Base-by-base conservation (phyloP, 2,113 vertebrate species). In the Enhydra lutris region DNA sequence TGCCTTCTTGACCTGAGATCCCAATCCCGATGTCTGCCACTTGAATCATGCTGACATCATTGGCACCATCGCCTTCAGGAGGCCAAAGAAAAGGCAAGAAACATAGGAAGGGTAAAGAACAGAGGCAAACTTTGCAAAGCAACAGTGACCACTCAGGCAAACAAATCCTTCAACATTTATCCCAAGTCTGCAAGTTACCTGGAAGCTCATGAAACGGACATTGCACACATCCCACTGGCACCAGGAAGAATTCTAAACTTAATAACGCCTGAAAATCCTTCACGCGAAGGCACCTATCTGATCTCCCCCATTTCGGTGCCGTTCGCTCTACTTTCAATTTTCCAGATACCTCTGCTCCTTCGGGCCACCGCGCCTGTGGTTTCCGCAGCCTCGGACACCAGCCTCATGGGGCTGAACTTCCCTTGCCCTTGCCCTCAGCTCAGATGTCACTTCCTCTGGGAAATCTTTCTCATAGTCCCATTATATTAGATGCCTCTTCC, bases 31-130 rank as follows among this genome's bases (percentile, higher is more conserved):
- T 97, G 89, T 99, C 98, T 90, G 99, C 99, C 90, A 99, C 98
- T 59, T 99, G 99, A 96, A 99, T 99, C 99, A 99, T 99, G 87
- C 99, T 99, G 65, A 99, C 99, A 55, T 99, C 99, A 87, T 99
- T 99, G 95, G 99, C 99, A 85, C 99, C 99, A 57, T 99, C 99
- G 98, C 99, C 99, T 99, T 95, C 9, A 8, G 10, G 63, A 71
- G n/a, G 34, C 39, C 95, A 74, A 95, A 78, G 4, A 76, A 59
- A 76, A 97, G 78, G 57, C 0, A 21, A 96, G 83, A 84, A 55
- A 71, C 4, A 13, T 13, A 39, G 5, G 18, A 97, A 34, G 39
- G 80, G 12, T 39, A 78, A 67, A 74, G 45, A 87, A 61, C 90
- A 47, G 39, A 74, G 2, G 4, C 2, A 50, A 34, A 93, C 6